A percentile compares a stretch with the other conserved stretches of the same genome.
phyloP scores from a whole-genome alignment of 1,140 invertebrate species.

The Leptinotarsa undecemlineata region DNA sequence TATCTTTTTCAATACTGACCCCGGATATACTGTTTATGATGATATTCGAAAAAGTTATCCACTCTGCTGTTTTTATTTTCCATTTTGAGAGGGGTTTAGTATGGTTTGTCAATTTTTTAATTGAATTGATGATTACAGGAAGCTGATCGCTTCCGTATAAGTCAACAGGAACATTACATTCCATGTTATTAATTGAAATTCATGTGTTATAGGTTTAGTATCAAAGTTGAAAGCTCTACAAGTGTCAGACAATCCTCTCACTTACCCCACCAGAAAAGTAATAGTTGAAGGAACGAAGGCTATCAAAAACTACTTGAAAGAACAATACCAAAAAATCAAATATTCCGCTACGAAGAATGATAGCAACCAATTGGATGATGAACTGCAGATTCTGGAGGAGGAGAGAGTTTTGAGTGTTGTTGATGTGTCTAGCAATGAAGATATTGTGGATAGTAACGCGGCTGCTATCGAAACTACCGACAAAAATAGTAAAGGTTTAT shows the following conservation, averaged over 20 bases:
- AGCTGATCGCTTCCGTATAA: too few relatives aligned
- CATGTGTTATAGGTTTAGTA: slow-evolving; percentile 38
- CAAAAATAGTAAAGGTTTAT: not conserved
- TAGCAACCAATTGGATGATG: not conserved
- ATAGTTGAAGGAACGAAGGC: slow-evolving; percentile 44
- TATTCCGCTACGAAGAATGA: not conserved
- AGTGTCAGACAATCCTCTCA: slow-evolving; percentile 50
- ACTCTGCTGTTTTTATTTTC: too few relatives aligned
- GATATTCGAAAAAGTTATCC: too few relatives aligned
- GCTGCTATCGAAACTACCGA: not conserved
- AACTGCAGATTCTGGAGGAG: not conserved
- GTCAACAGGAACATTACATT: too few relatives aligned
- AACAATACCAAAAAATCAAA: slow-evolving; percentile 35
- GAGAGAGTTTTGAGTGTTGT: not conserved
- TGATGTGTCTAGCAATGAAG: not conserved
- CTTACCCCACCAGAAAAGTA: slow-evolving; percentile 44
- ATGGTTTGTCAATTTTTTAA: too few relatives aligned
- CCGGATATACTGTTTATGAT: too few relatives aligned
- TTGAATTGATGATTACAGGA: too few relatives aligned
- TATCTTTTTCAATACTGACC: too few relatives aligned
- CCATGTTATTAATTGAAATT: not conserved
- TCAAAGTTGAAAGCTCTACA: slow-evolving; percentile 50
- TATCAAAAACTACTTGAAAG: slow-evolving; percentile 42
- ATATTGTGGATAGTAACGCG: not conserved
- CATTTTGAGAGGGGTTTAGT: too few relatives aligned